Evolutionary conservation across 2,888 invertebrate genomes (phyloP).

Genomic region (Bimastos eiseni): DNA sequence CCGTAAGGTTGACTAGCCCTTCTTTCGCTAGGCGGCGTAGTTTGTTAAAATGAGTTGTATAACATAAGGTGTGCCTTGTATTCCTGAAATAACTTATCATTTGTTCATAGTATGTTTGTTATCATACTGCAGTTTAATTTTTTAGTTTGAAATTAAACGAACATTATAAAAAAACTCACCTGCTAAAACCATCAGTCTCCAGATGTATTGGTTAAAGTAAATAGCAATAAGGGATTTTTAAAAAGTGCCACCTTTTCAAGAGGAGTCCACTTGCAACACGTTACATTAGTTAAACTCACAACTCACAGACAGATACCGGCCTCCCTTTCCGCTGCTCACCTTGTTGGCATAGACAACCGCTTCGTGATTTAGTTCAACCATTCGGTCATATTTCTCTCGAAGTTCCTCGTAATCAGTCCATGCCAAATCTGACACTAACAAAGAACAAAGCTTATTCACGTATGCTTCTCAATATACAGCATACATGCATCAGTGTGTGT

Average conservation of each 20-base stretch:
- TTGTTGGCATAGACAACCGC: constrained; percentile 1
- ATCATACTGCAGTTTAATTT: too few relatives aligned
- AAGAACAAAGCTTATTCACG: not conserved
- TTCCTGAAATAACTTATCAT: too few relatives aligned
- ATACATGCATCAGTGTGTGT: not conserved
- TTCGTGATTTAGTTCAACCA: not conserved
- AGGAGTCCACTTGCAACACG: not conserved
- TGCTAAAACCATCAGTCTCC: not conserved
- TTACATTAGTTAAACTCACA: not conserved
- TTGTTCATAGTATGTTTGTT: too few relatives aligned
- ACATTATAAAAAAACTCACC: not conserved
- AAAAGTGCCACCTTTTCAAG: not conserved
- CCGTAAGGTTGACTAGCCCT: too few relatives aligned
- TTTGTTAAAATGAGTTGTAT: too few relatives aligned
- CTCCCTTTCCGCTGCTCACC: not conserved
- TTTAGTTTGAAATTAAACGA: too few relatives aligned
- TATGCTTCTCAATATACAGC: not conserved
- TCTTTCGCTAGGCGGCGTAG: too few relatives aligned
- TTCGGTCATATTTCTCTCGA: constrained; percentile 3
- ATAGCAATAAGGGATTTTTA: not conserved
- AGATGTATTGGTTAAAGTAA: too few relatives aligned
- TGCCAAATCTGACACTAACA: not conserved
- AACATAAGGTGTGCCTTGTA: too few relatives aligned
- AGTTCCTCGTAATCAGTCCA: not conserved
- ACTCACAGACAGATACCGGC: not conserved